A percentile compares a stretch with the other conserved stretches of the same genome.
Conservation (phyloP, 2,888 invertebrate genomes). For the Rhimphoctona megacephalus region DNA sequence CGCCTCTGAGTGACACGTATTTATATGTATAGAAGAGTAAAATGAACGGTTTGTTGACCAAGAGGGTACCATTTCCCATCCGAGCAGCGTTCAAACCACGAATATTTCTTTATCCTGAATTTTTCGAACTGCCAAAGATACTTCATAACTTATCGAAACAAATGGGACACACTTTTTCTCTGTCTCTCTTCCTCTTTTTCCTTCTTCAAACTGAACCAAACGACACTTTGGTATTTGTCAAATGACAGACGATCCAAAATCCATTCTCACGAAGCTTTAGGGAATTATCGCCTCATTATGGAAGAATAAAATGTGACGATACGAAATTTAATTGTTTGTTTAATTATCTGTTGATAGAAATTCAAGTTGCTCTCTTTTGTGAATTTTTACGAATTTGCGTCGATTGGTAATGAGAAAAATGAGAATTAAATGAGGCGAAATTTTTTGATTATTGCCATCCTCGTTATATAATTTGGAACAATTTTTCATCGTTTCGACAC, state of each 20-base stretch:
- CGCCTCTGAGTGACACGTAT: constrained; percentile 17
- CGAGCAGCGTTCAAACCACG: constrained; percentile 6
- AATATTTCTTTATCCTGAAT: not conserved
- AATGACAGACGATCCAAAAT: not conserved
- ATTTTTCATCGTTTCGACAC: too few relatives aligned
- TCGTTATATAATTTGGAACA: too few relatives aligned
- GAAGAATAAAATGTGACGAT: not conserved
- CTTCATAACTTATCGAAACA: constrained; percentile 26
- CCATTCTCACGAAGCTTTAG: not conserved
- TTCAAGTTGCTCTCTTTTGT: not conserved
- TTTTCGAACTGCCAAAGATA: constrained; percentile 6
- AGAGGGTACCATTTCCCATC: constrained; percentile 26
- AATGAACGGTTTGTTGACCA: constrained; percentile 42
- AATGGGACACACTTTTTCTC: not conserved
- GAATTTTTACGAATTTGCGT: too few relatives aligned
- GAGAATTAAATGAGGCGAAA: too few relatives aligned
- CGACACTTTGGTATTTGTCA: not conserved
- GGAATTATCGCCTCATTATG: not conserved
- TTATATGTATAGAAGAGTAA: constrained; percentile 24
- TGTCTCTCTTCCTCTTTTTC: not conserved
- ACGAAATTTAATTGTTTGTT: not conserved
- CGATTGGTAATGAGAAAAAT: too few relatives aligned
- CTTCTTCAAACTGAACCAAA: not conserved
- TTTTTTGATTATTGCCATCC: too few relatives aligned
- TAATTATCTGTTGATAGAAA: too few relatives aligned